phyloP scores from a whole-genome alignment of 2,797 vertebrate genomes.

The Neoniphon sammara region DNA sequence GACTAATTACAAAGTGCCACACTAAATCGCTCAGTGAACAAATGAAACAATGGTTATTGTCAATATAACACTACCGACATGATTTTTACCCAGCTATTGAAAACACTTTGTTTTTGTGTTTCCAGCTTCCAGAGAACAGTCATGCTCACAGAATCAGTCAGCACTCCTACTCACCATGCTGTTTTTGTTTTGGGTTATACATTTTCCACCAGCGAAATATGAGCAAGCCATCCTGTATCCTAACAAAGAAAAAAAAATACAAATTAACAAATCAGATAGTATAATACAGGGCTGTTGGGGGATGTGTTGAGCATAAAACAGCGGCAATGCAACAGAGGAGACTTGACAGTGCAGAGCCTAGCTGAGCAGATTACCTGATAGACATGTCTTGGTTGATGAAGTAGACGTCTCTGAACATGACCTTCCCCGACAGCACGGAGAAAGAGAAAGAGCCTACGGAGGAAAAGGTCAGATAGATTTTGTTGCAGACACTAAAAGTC shows the following conservation, averaged over 20 bases:
- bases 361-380: conserved; percentile 87
- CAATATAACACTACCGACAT: no score
- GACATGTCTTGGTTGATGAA: conserved; percentile 98
- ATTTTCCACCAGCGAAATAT: conserved; percentile 99
- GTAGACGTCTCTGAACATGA: conserved; percentile 99
- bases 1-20: no score
- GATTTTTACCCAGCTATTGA: not conserved
- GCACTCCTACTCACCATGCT: conserved; percentile 87
- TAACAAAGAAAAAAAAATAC: conserved; percentile 54
- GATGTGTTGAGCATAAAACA: not conserved
- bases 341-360: not conserved
- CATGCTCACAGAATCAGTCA: not conserved
- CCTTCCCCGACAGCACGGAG: conserved; percentile 97
- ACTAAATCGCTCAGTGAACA: no score
- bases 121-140: no score
- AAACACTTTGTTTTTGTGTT: no score
- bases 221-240: conserved; percentile 98
- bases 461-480: conserved; percentile 1
- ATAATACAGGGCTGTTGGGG: not conserved
- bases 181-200: conserved; percentile 99
- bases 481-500: not conserved
- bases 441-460: conserved; percentile 95
- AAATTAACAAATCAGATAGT: not conserved
- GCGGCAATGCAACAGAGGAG: not conserved
- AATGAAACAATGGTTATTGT: no score